A percentile compares a stretch with the other conserved stretches of the same genome.
Conservation (phyloP, 2,888 invertebrate genomes). For the Heliconius aoede region DNA sequence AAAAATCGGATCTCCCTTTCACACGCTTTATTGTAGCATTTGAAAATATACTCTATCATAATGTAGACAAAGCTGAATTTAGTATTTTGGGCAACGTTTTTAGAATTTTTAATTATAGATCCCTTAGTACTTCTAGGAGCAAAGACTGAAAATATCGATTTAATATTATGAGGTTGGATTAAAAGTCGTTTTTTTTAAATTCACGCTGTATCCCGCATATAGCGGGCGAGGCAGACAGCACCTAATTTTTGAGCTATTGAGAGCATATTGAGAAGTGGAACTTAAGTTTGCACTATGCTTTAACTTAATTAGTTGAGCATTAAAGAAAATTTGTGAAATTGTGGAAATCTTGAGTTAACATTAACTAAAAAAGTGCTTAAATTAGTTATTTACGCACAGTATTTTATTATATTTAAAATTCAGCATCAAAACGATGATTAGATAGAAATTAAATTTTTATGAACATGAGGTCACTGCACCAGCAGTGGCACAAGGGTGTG, state of each 20-base stretch:
- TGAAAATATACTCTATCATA: not conserved
- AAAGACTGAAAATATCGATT: slow-evolving; percentile 18
- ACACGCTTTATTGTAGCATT: slow-evolving; percentile 14
- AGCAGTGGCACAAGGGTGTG: too few relatives aligned
- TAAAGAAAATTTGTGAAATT: too few relatives aligned
- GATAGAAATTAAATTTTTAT: too few relatives aligned
- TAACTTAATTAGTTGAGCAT: too few relatives aligned
- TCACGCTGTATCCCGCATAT: not conserved
- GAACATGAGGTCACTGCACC: too few relatives aligned
- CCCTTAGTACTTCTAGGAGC: slow-evolving; percentile 8
- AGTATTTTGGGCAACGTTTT: not conserved
- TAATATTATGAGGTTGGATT: slow-evolving; percentile 9
- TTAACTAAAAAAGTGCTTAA: too few relatives aligned
- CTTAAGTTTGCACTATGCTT: too few relatives aligned
- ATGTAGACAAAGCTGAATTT: not conserved
- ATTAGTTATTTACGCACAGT: too few relatives aligned
- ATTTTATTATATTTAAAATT: too few relatives aligned
- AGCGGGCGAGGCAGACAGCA: not conserved
- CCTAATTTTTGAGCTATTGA: not conserved
- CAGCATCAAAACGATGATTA: too few relatives aligned
- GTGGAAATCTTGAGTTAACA: too few relatives aligned
- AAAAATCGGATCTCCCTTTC: slow-evolving; percentile 35
- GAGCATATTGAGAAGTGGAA: too few relatives aligned
- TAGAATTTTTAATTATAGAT: slow-evolving; percentile 26
- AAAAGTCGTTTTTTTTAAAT: not conserved